Percentiles rank a stretch among this genome's conserved stretches.
phyloP scores from a whole-genome alignment of 2,888 invertebrate species.

The Polymixis lichenea region DNA sequence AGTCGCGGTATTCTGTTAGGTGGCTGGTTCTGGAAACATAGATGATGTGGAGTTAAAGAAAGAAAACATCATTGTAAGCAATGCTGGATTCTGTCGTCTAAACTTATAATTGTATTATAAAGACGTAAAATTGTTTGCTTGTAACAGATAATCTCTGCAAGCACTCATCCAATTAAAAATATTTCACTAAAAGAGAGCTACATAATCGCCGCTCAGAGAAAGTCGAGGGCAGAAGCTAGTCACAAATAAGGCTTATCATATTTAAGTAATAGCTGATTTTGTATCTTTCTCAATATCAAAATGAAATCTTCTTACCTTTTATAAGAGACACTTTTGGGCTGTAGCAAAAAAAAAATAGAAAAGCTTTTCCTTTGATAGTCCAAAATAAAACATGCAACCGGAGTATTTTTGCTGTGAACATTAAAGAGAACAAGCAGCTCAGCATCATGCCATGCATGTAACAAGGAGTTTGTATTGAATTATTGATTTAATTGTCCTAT shows the following conservation, averaged over 20 bases:
- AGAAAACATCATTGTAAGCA: no score
- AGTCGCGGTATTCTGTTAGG: slow-evolving; percentile 84
- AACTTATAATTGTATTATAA: not conserved
- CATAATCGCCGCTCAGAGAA: not conserved
- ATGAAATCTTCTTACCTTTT: not conserved
- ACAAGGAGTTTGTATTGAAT: not conserved
- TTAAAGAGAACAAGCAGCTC: not conserved
- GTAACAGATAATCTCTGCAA: no score
- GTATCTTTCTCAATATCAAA: not conserved
- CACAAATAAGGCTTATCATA: not conserved
- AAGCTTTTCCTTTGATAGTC: not conserved
- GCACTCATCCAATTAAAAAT: not conserved
- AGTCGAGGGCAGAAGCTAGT: not conserved
- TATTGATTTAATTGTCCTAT: not conserved
- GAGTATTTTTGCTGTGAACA: not conserved
- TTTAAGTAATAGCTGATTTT: no score
- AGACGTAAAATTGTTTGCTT: no score
- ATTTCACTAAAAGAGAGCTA: not conserved
- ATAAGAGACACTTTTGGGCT: not conserved
- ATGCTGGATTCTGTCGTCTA: not conserved
- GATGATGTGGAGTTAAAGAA: not conserved
- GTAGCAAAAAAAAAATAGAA: not conserved
- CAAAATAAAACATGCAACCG: not conserved
- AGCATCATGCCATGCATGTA: not conserved
- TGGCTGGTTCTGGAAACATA: slow-evolving; percentile 76